phyloP scores from a whole-genome alignment of 2,113 vertebrate genomes.

The Prochilodus magdalenae region DNA sequence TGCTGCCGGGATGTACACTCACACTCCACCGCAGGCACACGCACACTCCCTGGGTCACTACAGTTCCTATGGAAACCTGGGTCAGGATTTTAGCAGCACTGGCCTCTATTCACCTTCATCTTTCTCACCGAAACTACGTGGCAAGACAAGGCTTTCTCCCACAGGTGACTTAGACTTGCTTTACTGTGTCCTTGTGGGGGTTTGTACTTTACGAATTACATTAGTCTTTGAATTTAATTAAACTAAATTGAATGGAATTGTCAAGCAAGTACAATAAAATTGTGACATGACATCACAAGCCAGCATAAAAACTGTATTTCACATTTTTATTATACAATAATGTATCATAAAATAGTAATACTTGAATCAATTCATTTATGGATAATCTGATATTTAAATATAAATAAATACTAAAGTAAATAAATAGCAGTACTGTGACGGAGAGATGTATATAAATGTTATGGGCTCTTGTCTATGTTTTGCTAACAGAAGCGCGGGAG shows the following conservation, averaged over 20 bases:
- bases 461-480: background rate
- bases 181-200: background rate
- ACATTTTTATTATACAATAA: no score
- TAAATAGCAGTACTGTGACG: background rate
- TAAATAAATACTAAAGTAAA: no score
- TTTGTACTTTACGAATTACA: background rate
- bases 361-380: no score
- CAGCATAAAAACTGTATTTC: no score
- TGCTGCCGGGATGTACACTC: slow-evolving; percentile 43
- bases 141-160: slow-evolving; percentile 58
- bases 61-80: slow-evolving; percentile 52
- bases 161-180: slow-evolving; percentile 30
- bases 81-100: slow-evolving; percentile 62
- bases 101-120: slow-evolving; percentile 58
- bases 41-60: slow-evolving; percentile 52
- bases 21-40: slow-evolving; percentile 39
- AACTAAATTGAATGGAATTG: no score
- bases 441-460: no score
- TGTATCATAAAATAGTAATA: no score
- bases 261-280: no score
- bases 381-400: no score
- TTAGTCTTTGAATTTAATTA: no score
- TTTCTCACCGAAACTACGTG: slow-evolving; percentile 54
- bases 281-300: no score
- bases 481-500: slow-evolving; percentile 75